phyloP scores from a whole-genome alignment of 2,797 vertebrate genomes.

The Euthynnus affinis region DNA sequence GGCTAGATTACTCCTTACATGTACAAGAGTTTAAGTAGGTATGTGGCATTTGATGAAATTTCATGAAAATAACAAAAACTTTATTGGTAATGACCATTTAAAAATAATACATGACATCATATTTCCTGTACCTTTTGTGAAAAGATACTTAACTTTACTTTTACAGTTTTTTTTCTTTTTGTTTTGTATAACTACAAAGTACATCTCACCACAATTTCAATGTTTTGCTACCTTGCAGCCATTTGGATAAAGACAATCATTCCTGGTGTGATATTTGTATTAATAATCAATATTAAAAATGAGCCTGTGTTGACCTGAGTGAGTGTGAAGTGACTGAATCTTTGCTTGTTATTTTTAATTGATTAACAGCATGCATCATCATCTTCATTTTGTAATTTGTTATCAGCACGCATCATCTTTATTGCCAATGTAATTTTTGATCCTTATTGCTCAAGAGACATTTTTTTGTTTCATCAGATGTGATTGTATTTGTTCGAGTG shows the following conservation, averaged over 20 bases:
- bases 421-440: conserved; percentile 9
- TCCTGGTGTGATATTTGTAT: neutral
- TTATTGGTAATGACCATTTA: too few species aligned
- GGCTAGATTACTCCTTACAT: neutral
- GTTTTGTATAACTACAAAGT: neutral
- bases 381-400: conserved; percentile 9
- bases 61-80: too few species aligned
- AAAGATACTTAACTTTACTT: neutral
- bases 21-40: too few species aligned
- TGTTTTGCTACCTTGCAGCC: neutral
- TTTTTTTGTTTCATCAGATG: conserved; percentile 40
- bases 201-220: neutral
- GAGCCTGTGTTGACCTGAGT: neutral
- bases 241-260: neutral
- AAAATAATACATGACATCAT: too few species aligned
- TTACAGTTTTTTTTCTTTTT: neutral
- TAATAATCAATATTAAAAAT: neutral
- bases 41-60: too few species aligned
- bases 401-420: conserved; percentile 22
- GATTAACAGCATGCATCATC: conserved; percentile 1
- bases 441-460: conserved; percentile 17
- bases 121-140: too few species aligned
- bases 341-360: conserved; percentile 13
- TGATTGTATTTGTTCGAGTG: conserved; percentile 39
- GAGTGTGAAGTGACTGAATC: neutral